These are phyloP conservation scores for Timandra comae DNA, from an alignment of 2,888 invertebrate genomes.

Conservation along the genomic window DNA sequence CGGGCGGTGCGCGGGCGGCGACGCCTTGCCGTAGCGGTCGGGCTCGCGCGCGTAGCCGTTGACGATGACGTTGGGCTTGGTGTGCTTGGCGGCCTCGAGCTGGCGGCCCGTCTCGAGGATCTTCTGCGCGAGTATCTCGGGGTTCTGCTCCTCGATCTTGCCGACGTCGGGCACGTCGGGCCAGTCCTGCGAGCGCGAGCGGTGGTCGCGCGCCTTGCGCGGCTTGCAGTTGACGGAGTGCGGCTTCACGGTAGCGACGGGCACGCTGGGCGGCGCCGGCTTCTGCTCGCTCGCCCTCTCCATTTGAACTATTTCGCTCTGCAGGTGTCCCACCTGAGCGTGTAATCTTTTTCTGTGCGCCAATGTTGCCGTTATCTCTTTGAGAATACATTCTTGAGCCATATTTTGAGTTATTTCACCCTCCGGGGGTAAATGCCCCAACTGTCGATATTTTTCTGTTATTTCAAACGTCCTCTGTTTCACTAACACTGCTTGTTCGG, in stretches of 20 bases:
- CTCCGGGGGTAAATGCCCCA: conserved; percentile 71
- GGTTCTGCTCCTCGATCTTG: conserved; percentile 94
- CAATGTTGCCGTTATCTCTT: conserved; percentile 90
- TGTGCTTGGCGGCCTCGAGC: conserved; percentile 88
- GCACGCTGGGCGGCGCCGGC: conserved; percentile 40
- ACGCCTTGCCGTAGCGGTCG: conserved; percentile 44
- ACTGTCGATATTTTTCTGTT: conserved; percentile 81
- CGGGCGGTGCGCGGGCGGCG: conserved; percentile 35
- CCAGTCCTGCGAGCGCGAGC: conserved; percentile 92
- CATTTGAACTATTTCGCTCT: conserved; percentile 85
- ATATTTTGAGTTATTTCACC: conserved; percentile 80
- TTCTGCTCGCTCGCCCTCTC: conserved; percentile 83
- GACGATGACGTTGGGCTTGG: conserved; percentile 58
- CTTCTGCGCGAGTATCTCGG: conserved; percentile 91
- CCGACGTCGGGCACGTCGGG: conserved; percentile 93
- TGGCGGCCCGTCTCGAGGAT: conserved; percentile 92
- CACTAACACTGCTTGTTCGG: conserved; percentile 84
- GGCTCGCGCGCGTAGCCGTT: conserved; percentile 57
- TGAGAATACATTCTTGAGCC: conserved; percentile 88
- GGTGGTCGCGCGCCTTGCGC: conserved; percentile 80
- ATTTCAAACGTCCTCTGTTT: conserved; percentile 85
- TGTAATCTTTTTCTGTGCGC: conserved; percentile 90
- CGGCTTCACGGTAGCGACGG: conserved; percentile 66
- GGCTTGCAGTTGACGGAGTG: conserved; percentile 58
- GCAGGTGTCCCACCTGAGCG: conserved; percentile 85